phyloP scores from a whole-genome alignment of 2,888 invertebrate species.

The Hirtodrosophila alboralis region DNA sequence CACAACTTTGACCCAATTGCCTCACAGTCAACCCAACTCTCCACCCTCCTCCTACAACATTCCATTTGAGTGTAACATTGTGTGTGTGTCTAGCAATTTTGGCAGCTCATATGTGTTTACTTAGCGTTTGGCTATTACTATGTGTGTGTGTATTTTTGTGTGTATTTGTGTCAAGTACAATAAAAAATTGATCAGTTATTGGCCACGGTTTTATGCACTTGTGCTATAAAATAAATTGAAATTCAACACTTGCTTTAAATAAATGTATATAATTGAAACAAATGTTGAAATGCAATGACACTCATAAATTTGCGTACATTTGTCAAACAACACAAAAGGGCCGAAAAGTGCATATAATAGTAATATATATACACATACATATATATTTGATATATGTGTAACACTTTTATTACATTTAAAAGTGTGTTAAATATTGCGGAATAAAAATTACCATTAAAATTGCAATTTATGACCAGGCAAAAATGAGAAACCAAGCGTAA shows the following conservation, averaged over 20 bases:
- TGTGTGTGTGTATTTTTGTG: slow-evolving; percentile 6
- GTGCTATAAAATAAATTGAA: slow-evolving; percentile 1
- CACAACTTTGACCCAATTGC: slow-evolving; percentile 54
- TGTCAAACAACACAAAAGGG: slow-evolving; percentile 15
- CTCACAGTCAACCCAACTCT: too few relatives aligned
- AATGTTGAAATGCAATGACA: slow-evolving; percentile 30
- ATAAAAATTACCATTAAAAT: too few relatives aligned
- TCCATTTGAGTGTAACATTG: background rate
- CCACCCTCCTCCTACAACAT: too few relatives aligned
- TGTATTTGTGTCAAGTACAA: slow-evolving; percentile 28
- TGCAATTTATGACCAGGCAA: slow-evolving; percentile 15
- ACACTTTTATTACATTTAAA: too few relatives aligned
- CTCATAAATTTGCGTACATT: slow-evolving; percentile 38
- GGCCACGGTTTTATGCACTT: slow-evolving; percentile 8
- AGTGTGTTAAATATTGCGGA: slow-evolving; percentile 5
- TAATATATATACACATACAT: slow-evolving; percentile 8
- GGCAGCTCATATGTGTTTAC: slow-evolving; percentile 54
- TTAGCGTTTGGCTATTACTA: slow-evolving; percentile 21
- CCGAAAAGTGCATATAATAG: background rate
- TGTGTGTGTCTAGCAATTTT: slow-evolving; percentile 41
- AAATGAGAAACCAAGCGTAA: background rate
- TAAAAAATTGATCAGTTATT: slow-evolving; percentile 48
- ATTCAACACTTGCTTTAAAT: slow-evolving; percentile 16
- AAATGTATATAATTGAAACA: slow-evolving; percentile 59
- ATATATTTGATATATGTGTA: background rate